A percentile compares a stretch with the other conserved stretches of the same genome.
Evolutionary conservation across 2,113 vertebrate species (phyloP).

Genomic region (Zeus faber): DNA sequence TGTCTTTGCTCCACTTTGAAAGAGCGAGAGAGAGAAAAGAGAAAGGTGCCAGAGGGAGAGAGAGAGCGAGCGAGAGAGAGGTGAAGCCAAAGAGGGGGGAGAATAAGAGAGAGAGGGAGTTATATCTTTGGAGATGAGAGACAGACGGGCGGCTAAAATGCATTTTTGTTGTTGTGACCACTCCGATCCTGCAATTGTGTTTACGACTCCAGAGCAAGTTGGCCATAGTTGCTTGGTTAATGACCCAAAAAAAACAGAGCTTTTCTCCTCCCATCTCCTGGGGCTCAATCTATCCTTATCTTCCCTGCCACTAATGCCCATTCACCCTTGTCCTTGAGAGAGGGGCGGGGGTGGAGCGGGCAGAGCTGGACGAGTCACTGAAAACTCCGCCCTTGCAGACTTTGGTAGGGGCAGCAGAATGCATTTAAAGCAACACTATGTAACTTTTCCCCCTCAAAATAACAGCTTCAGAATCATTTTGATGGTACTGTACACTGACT

Average conservation of each 20-base stretch:
- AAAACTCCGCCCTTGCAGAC: no score
- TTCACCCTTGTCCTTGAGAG: conserved; percentile 45
- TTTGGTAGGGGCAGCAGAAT: no score
- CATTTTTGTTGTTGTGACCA: conserved; percentile 5
- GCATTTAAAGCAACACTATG: no score
- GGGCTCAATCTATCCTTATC: conserved; percentile 43
- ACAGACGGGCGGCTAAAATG: conserved; percentile 5
- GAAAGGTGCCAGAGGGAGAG: conserved; percentile 18
- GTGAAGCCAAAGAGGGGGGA: no score
- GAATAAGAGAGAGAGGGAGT: background rate
- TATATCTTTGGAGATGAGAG: no score
- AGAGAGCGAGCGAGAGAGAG: background rate
- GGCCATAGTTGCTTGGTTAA: conserved; percentile 57
- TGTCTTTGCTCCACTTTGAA: conserved; percentile 64
- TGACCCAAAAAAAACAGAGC: conserved; percentile 48
- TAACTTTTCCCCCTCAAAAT: no score
- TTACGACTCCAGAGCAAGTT: conserved; percentile 42
- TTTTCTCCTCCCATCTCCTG: conserved; percentile 18
- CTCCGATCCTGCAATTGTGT: conserved; percentile 37
- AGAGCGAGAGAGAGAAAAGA: conserved; percentile 24
- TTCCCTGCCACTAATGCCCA: conserved; percentile 41
- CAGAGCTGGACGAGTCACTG: background rate
- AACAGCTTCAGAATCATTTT: no score
- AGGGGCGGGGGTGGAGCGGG: conserved; percentile 11
- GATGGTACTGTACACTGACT: no score